Conservation (phyloP, 2,113 vertebrate genomes). For the Setophaga petechia region DNA sequence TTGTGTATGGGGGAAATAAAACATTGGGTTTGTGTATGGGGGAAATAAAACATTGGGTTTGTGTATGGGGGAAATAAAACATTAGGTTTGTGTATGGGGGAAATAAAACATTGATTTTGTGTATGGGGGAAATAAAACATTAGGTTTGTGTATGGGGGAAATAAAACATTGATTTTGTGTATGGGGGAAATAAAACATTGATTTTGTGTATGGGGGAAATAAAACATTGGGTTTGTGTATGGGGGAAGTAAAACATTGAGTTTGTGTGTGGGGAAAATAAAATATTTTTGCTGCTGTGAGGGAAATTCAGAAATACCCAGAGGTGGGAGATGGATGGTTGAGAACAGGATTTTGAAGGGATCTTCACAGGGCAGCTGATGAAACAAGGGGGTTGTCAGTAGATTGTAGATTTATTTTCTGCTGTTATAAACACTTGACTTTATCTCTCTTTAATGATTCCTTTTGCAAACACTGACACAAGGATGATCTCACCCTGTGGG, state of each 20-base stretch:
- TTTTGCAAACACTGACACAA: neutral
- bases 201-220: no score
- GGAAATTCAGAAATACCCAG: fast-evolving
- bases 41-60: neutral
- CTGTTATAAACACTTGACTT: neutral
- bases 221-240: no score
- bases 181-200: no score
- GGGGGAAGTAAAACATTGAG: neutral
- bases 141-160: no score
- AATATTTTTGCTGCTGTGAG: neutral
- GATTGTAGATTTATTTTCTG: neutral
- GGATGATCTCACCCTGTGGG: neutral
- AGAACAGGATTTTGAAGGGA: neutral
- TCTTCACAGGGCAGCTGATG: neutral
- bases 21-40: no score
- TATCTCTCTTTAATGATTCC: neutral
- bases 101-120: neutral
- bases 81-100: fast-evolving
- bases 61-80: neutral
- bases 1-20: no score
- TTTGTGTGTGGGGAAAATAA: neutral
- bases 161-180: no score
- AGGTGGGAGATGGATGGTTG: neutral
- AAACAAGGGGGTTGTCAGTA: neutral
- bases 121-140: neutral